Conservation (phyloP, 1,140 invertebrate species). For the Dendroctonus ponderosae region DNA sequence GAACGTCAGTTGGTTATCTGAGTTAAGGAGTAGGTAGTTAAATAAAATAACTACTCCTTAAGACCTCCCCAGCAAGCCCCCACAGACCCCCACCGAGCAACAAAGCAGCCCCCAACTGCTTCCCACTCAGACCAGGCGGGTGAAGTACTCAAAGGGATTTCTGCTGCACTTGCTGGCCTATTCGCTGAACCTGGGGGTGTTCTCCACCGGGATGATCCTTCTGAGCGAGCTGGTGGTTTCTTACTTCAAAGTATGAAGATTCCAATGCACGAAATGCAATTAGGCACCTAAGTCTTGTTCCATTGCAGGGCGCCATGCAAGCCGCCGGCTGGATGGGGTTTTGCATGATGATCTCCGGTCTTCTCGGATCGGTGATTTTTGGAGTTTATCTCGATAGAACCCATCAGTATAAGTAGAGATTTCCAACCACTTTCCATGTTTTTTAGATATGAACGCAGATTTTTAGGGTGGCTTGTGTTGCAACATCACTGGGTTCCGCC, state of each 20-base stretch:
- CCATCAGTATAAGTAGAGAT: constrained; percentile 51
- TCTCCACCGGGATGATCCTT: constrained; percentile 33
- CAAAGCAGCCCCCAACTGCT: constrained; percentile 43
- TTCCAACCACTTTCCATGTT: neutral
- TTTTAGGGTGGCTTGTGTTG: too few species aligned
- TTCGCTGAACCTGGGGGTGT: constrained; percentile 39
- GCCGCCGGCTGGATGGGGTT: constrained; percentile 71
- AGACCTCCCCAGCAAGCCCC: too few species aligned
- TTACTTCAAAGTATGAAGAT: constrained; percentile 28
- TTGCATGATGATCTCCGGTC: constrained; percentile 65
- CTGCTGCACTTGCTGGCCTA: constrained; percentile 34
- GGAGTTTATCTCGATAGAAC: constrained; percentile 70
- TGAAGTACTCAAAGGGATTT: constrained; percentile 43
- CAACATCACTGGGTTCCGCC: too few species aligned
- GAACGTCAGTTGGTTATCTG: too few species aligned
- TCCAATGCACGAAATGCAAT: neutral
- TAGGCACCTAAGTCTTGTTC: neutral
- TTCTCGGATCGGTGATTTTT: constrained; percentile 65
- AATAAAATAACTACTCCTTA: too few species aligned
- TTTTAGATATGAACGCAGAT: too few species aligned
- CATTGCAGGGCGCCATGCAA: constrained; percentile 48
- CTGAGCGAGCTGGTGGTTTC: constrained; percentile 39
- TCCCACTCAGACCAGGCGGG: constrained; percentile 48
- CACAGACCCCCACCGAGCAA: too few species aligned
- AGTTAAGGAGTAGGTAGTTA: too few species aligned